Conservation (phyloP, 2,888 invertebrate genomes). For the Pseudococcus viburni region DNA sequence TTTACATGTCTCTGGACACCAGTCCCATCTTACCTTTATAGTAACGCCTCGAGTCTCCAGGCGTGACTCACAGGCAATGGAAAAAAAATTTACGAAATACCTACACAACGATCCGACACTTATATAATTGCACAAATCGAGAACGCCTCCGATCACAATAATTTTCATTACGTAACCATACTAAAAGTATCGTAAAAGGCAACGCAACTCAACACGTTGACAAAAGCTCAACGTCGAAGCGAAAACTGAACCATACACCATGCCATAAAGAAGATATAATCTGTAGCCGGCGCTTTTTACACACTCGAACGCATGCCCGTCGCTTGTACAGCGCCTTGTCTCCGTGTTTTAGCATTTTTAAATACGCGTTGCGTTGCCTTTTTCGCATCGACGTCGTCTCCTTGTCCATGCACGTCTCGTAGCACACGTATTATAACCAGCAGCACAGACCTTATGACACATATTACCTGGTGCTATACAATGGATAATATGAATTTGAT, state of each 20-base stretch:
- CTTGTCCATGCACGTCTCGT: conserved; percentile 1
- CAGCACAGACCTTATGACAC: not conserved
- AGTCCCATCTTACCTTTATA: not conserved
- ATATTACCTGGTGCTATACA: not conserved
- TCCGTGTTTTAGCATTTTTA: conserved; percentile 5
- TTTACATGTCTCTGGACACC: not conserved
- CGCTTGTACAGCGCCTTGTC: not conserved
- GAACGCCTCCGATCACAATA: conserved; percentile 18
- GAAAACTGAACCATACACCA: not conserved
- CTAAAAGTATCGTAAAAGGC: conserved; percentile 17
- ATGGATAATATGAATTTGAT: not conserved
- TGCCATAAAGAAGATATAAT: not conserved
- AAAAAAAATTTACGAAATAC: conserved; percentile 8
- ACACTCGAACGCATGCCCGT: conserved; percentile 48
- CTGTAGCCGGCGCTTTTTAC: conserved; percentile 35
- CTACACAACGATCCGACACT: conserved; percentile 25
- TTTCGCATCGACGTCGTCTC: not conserved
- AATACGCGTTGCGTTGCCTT: conserved; percentile 5
- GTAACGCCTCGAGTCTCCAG: not conserved
- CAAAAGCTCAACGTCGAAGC: conserved; percentile 1
- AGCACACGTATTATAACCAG: not conserved
- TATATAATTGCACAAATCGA: not conserved
- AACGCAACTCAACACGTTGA: conserved; percentile 37
- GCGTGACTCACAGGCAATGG: not conserved
- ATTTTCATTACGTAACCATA: conserved; percentile 55